These are phyloP conservation scores for Vireo griseus DNA, from an alignment of 2,797 vertebrate genomes.

Conservation along the genomic window DNA sequence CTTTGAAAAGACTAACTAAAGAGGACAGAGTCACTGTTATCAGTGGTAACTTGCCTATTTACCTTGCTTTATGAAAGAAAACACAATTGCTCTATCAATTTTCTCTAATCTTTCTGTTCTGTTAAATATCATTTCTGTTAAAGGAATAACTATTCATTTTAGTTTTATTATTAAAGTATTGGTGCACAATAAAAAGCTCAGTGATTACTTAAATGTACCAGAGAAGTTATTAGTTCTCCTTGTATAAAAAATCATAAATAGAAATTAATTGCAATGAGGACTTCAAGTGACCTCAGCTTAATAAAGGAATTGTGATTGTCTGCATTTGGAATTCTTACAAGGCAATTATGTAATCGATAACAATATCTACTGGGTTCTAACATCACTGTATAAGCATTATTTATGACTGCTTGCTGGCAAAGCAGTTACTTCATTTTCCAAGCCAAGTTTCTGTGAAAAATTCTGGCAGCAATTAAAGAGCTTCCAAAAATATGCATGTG, in stretches of 20 bases:
- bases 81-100: not conserved
- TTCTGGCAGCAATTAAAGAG: not conserved
- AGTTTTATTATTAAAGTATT: not conserved
- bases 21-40: not conserved
- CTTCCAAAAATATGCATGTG: not conserved
- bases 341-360: not conserved
- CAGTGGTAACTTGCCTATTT: not conserved
- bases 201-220: not conserved
- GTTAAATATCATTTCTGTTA: not conserved
- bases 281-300: not conserved
- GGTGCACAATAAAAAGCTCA: not conserved
- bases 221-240: not conserved
- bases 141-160: not conserved
- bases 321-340: not conserved
- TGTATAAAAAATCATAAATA: slow-evolving; percentile 7
- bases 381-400: not conserved
- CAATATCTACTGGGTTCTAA: not conserved
- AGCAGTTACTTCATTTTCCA: slow-evolving; percentile 2
- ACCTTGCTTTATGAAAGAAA: not conserved
- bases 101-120: not conserved
- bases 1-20: not conserved
- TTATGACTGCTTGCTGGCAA: slow-evolving; percentile 5
- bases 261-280: not conserved
- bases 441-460: not conserved
- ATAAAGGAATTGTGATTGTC: not conserved